These are phyloP conservation scores for Onychomys leucogaster DNA, from an alignment of 2,797 vertebrate genomes.

Conservation along the genomic window DNA sequence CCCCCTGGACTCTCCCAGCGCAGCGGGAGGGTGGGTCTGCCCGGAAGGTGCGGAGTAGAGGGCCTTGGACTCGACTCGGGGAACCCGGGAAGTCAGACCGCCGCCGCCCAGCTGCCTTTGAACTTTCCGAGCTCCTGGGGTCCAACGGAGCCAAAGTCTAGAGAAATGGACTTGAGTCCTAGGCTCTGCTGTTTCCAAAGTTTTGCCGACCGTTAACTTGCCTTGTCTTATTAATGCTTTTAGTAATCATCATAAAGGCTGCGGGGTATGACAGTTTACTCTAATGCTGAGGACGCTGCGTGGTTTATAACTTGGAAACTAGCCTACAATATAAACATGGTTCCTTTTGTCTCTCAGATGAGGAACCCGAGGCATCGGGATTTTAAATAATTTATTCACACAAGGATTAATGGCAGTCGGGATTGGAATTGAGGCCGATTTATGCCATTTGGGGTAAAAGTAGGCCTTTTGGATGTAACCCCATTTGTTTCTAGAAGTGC, in stretches of 20 bases:
- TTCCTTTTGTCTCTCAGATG: neutral
- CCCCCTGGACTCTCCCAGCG: no score
- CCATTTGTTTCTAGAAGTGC: neutral
- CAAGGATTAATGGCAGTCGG: neutral
- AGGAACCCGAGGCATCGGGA: neutral
- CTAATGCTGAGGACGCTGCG: neutral
- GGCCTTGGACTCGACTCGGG: neutral
- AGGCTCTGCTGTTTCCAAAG: neutral
- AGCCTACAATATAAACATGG: neutral
- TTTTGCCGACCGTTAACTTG: neutral
- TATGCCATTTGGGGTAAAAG: neutral
- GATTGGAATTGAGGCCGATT: neutral
- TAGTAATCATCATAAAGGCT: neutral
- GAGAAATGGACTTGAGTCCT: neutral
- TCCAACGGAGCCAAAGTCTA: neutral
- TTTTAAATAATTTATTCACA: neutral
- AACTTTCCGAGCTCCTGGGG: neutral
- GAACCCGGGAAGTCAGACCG: neutral
- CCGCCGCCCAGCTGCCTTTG: neutral
- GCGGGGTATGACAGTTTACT: neutral
- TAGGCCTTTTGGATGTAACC: neutral
- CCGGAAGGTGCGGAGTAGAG: neutral
- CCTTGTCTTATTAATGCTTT: neutral
- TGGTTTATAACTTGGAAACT: neutral
- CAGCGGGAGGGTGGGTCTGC: neutral